Evolutionary conservation across 2,113 vertebrate genomes (phyloP), one percentile per base, ranked within the genome.

Genomic region (Psittacara wagleri): DNA sequence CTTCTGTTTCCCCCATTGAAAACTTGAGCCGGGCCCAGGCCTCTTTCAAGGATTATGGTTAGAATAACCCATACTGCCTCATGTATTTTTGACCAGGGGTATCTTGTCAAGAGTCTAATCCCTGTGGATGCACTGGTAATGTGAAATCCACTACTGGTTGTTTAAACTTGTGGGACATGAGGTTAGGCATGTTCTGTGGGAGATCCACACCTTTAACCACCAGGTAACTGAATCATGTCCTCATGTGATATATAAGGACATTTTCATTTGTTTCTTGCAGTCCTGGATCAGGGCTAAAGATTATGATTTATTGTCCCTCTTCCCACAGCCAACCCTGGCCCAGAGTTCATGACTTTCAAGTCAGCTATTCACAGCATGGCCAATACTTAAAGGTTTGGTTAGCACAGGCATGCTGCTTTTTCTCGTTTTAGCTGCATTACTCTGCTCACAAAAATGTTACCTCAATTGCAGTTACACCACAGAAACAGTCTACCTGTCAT

Each of bases 321-420:
- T 66, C 49, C 31, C 39, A 43, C 10, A 48, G 8, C 44, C 48
- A 74, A 3, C 31, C 11, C 18, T 41, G 37, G 27, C n/a, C 16
- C 67, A 80, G 39, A 83, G 29, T 59, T 57, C 23, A 62, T 31
- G 28, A 25, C 17, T 54, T 75, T 37, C 22, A 37, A n/a, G 9
- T 44, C 37, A 82, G 12, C 7, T 61, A 14, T 22, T 80, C 27
- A 7, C 39, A 74, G 33, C 59, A 57, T 24, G 37, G 18, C 52
- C 27, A 66, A 12, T 29, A 2, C 19, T 49, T 63, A 17, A 61
- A 75, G 64, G 35, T 64, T 43, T 31, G 20, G 6, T 73, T 75
- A 27, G 28, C 25, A 19, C 5, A 48, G 17, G 7, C 0, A 0
- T 48, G 39, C 46, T 49, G n/a, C 17, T 75, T 70, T 85, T 68